Percentiles rank a stretch among this genome's conserved stretches.
These are phyloP conservation scores for Anolis sagrei DNA, from an alignment of 2,113 vertebrate species.

Conservation along the genomic window DNA sequence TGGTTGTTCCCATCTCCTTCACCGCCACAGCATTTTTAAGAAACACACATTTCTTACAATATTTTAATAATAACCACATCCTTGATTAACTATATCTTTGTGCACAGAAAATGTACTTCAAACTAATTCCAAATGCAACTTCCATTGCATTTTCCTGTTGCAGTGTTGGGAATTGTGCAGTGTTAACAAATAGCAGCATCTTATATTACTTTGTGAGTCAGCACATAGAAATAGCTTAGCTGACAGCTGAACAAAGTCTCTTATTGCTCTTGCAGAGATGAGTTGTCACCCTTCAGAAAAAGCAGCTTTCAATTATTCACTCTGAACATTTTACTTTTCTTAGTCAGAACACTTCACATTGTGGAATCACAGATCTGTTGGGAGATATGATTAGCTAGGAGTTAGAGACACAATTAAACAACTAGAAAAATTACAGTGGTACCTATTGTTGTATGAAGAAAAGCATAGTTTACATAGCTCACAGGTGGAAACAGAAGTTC, in stretches of 20 bases:
- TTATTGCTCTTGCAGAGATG: constrained; percentile 41
- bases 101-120: neutral
- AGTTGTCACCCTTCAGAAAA: constrained; percentile 31
- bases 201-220: constrained; percentile 44
- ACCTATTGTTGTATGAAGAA: neutral
- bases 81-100: neutral
- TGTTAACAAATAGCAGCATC: constrained; percentile 40
- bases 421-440: neutral
- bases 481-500: neutral
- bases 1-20: neutral
- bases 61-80: neutral
- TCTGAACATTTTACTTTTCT: constrained; percentile 9
- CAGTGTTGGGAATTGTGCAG: constrained; percentile 19
- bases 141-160: constrained; percentile 17
- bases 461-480: neutral
- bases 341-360: constrained; percentile 11
- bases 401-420: neutral
- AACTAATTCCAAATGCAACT: neutral
- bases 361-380: neutral
- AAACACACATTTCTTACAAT: neutral
- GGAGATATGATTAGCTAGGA: neutral
- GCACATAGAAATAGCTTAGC: constrained; percentile 57
- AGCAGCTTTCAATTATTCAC: constrained; percentile 31
- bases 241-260: constrained; percentile 60
- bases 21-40: neutral